A percentile compares a stretch with the other conserved stretches of the same genome.
Conservation (phyloP, 2,113 vertebrate genomes). For the Onychorhynchus coronatus region DNA sequence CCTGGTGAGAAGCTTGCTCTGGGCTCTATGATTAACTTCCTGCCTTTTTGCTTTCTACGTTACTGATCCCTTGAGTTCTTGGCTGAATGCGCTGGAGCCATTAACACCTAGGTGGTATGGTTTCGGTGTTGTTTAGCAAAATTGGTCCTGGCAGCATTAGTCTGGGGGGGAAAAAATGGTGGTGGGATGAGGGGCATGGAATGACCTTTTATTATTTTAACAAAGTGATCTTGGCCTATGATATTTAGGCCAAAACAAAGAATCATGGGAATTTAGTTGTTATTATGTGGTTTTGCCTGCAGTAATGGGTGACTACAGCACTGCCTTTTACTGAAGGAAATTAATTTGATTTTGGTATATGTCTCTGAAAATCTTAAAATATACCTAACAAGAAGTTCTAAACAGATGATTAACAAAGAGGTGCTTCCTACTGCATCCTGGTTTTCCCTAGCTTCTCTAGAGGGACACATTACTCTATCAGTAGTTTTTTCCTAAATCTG, state of each 20-base stretch:
- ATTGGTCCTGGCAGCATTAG: background rate
- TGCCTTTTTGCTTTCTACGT: background rate
- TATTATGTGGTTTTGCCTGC: background rate
- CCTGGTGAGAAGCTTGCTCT: background rate
- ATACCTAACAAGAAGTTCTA: background rate
- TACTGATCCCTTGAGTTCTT: background rate
- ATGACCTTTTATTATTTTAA: background rate
- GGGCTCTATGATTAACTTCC: background rate
- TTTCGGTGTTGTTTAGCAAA: background rate
- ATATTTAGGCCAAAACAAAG: background rate
- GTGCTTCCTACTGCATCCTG: background rate
- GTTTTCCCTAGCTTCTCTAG: background rate
- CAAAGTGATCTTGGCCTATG: background rate
- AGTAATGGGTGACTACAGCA: background rate
- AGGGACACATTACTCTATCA: background rate
- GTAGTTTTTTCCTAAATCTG: background rate
- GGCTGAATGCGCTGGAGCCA: background rate
- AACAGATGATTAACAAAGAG: background rate
- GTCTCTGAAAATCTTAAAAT: background rate
- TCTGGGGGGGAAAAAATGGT: background rate
- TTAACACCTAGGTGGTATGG: background rate
- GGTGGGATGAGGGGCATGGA: background rate
- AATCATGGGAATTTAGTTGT: background rate
- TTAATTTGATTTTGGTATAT: background rate
- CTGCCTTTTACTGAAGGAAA: background rate